These are phyloP conservation scores for Neoarius graeffei DNA, from an alignment of 2,113 vertebrate genomes.

Conservation along the genomic window DNA sequence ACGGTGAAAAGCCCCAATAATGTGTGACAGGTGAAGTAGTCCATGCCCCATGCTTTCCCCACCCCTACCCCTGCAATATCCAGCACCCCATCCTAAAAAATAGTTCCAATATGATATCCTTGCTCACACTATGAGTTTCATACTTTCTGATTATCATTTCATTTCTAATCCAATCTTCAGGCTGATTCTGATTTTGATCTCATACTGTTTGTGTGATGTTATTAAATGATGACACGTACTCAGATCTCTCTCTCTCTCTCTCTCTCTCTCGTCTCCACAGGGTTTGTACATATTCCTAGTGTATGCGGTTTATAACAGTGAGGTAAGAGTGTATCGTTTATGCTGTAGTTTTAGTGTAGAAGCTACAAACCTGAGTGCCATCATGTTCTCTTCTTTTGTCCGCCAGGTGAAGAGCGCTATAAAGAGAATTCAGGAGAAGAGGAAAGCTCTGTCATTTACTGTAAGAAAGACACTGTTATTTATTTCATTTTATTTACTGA, in stretches of 20 bases:
- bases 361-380: neutral
- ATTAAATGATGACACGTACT: neutral
- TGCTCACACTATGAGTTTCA: neutral
- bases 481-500: neutral
- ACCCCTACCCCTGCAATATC: too few species aligned
- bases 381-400: conserved; percentile 31
- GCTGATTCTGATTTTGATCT: neutral
- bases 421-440: conserved; percentile 87
- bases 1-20: too few species aligned
- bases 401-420: conserved; percentile 86
- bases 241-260: neutral
- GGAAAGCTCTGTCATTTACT: conserved; percentile 80
- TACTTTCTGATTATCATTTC: neutral
- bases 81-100: too few species aligned
- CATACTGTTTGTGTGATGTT: neutral
- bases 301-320: conserved; percentile 85
- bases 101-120: too few species aligned
- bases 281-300: conserved; percentile 91
- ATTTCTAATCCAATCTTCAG: neutral
- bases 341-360: neutral
- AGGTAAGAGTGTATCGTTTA: conserved; percentile 72
- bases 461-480: conserved; percentile 60
- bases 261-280: conserved; percentile 65
- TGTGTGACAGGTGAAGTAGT: too few species aligned
- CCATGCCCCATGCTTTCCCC: too few species aligned